phyloP scores from a whole-genome alignment of 2,797 vertebrate genomes.

The Macroramphosus scolopax region DNA sequence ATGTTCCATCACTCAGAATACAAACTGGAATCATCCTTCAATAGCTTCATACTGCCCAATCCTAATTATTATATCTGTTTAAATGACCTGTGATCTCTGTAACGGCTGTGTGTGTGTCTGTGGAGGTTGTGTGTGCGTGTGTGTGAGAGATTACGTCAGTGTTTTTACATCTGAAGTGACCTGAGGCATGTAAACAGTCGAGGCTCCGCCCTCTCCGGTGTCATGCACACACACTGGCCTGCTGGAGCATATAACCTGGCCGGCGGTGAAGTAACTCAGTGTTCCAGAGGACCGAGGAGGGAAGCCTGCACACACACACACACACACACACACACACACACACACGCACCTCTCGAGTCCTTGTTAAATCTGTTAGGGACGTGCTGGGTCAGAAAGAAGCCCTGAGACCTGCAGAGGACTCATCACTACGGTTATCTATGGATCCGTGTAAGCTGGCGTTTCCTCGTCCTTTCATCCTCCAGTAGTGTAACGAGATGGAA shows the following conservation, averaged over 20 bases:
- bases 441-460: no score
- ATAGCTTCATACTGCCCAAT: no score
- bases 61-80: no score
- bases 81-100: background rate
- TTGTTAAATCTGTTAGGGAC: slow-evolving; percentile 27
- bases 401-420: slow-evolving; percentile 15
- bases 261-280: slow-evolving; percentile 48
- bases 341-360: no score
- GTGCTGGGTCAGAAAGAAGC: slow-evolving; percentile 25
- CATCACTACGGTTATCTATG: no score
- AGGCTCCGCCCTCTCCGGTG: slow-evolving; percentile 21
- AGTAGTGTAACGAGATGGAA: no score
- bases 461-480: no score
- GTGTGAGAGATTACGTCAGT: slow-evolving; percentile 8
- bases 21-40: no score
- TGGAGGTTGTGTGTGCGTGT: background rate
- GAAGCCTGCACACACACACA: slow-evolving; percentile 1
- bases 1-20: no score
- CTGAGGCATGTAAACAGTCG: slow-evolving; percentile 17
- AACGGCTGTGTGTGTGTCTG: background rate
- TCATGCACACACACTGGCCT: slow-evolving; percentile 34
- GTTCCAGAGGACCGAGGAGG: slow-evolving; percentile 41
- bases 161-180: slow-evolving; percentile 19
- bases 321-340: slow-evolving; percentile 2
- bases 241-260: slow-evolving; percentile 30